A percentile compares a stretch with the other conserved stretches of the same genome.
phyloP scores from a whole-genome alignment of 2,888 invertebrate genomes.

The Pasiphila rectangulata region DNA sequence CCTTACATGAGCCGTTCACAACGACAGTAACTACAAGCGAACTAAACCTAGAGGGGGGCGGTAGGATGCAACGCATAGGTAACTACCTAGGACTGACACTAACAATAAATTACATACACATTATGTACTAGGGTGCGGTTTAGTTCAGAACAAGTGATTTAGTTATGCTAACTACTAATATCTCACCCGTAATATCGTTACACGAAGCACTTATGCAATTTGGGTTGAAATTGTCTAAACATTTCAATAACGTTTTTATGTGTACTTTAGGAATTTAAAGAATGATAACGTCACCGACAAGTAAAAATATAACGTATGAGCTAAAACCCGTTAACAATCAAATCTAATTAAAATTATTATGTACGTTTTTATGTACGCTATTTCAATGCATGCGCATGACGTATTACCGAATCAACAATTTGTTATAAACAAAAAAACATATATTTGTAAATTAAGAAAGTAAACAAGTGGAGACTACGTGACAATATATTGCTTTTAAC shows the following conservation, averaged over 20 bases:
- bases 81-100: constrained; percentile 23
- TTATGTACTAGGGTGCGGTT: constrained; percentile 56
- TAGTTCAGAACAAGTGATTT: constrained; percentile 52
- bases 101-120: constrained; percentile 30
- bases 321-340: constrained; percentile 44
- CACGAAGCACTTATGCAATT: constrained; percentile 39
- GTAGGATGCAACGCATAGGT: constrained; percentile 29
- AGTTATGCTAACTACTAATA: constrained; percentile 64
- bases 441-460: constrained; percentile 39
- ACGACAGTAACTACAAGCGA: constrained; percentile 67
- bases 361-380: constrained; percentile 37
- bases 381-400: constrained; percentile 37
- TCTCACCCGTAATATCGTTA: constrained; percentile 65
- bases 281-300: constrained; percentile 48
- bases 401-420: constrained; percentile 33
- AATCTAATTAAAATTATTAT: constrained; percentile 41
- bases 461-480: constrained; percentile 57
- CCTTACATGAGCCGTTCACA: constrained; percentile 66
- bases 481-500: constrained; percentile 59
- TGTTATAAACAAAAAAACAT: constrained; percentile 33
- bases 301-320: constrained; percentile 53
- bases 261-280: constrained; percentile 16
- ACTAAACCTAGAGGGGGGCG: constrained; percentile 52
- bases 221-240: constrained; percentile 4
- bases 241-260: constrained; percentile 9